Conservation (phyloP, 2,113 vertebrate genomes). For the Malurus cyaneus region DNA sequence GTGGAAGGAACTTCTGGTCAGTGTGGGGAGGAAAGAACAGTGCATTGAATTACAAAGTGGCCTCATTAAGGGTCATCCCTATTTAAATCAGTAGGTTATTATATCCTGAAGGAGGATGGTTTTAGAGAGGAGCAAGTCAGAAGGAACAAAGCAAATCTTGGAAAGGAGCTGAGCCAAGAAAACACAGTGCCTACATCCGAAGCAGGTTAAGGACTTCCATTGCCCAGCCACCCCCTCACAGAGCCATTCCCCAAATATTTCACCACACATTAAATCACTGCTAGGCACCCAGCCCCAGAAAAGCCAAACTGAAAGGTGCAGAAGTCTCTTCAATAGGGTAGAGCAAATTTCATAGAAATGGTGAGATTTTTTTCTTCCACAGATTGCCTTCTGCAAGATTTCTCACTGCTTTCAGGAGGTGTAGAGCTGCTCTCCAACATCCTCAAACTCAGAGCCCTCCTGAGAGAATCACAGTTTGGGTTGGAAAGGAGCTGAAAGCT, state of each 20-base stretch:
- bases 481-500: neutral
- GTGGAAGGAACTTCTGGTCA: neutral
- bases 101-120: neutral
- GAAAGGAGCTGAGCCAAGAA: neutral
- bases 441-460: neutral
- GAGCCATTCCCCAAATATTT: neutral
- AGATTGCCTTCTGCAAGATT: neutral
- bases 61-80: neutral
- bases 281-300: neutral
- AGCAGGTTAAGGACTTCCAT: neutral
- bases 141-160: neutral
- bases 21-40: neutral
- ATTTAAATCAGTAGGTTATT: neutral
- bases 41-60: neutral
- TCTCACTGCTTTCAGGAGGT: neutral
- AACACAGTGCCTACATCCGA: rapidly evolving
- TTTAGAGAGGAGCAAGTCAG: neutral
- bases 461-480: neutral
- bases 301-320: neutral
- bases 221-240: neutral
- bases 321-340: neutral
- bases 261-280: neutral
- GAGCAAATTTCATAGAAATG: neutral
- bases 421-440: neutral
- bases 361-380: neutral